phyloP scores from a whole-genome alignment of 2,113 vertebrate species.

The Phoenicopterus ruber region DNA sequence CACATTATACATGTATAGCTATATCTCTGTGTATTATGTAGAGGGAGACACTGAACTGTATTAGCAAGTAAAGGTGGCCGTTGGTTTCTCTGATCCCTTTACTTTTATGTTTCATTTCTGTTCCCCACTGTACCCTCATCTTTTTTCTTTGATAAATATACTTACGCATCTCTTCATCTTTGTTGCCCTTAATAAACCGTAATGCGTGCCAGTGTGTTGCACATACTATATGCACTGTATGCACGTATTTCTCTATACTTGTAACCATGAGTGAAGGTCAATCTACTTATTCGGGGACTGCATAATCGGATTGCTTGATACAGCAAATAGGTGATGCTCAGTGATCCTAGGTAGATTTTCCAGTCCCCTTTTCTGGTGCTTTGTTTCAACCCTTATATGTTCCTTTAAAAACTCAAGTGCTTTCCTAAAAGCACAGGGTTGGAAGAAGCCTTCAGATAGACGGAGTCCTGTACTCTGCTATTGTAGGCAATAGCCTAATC shows the following conservation, averaged over 20 bases:
- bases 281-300: background rate
- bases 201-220: background rate
- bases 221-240: background rate
- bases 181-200: background rate
- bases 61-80: background rate
- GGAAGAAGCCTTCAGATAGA: background rate
- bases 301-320: background rate
- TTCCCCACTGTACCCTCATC: background rate
- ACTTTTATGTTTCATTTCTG: background rate
- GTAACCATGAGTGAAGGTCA: background rate
- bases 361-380: background rate
- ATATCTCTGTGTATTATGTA: background rate
- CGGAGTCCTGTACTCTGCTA: background rate
- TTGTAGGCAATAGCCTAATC: background rate
- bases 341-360: background rate
- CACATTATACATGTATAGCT: rapidly evolving
- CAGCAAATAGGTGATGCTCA: background rate
- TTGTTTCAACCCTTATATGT: background rate
- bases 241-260: background rate
- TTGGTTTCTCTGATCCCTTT: background rate
- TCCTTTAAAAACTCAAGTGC: background rate
- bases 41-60: background rate
- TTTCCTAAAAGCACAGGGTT: background rate
- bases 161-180: background rate
- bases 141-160: background rate